Evolutionary conservation across 2,888 invertebrate species (phyloP).

Genomic region (Pollenia griseotomentosa): DNA sequence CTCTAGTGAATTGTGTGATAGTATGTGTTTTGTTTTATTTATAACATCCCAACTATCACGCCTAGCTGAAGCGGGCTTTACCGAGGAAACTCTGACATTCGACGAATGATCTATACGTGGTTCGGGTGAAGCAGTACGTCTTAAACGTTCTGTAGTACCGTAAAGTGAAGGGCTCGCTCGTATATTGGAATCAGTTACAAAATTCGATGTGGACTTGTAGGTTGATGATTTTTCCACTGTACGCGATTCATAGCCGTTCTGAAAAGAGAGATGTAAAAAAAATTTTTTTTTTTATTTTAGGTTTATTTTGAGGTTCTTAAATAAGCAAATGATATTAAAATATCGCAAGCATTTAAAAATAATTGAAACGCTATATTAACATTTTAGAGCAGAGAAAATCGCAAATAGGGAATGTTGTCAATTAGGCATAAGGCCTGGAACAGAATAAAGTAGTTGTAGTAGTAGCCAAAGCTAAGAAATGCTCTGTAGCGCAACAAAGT

Average conservation of each 20-base stretch:
- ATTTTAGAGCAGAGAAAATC: too few species aligned
- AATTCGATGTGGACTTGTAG: slow-evolving; percentile 85
- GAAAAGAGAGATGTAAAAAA: neutral
- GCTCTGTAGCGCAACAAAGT: too few species aligned
- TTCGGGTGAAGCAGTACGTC: slow-evolving; percentile 86
- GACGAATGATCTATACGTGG: slow-evolving; percentile 86
- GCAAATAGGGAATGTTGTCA: too few species aligned
- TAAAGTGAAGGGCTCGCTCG: slow-evolving; percentile 86
- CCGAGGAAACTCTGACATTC: slow-evolving; percentile 87
- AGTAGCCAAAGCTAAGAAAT: too few species aligned
- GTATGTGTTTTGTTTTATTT: slow-evolving; percentile 91
- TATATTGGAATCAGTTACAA: slow-evolving; percentile 83
- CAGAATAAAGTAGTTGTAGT: too few species aligned
- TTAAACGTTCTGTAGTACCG: slow-evolving; percentile 82
- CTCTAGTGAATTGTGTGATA: slow-evolving; percentile 89
- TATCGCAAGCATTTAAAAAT: too few species aligned
- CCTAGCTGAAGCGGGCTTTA: slow-evolving; percentile 86
- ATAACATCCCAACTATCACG: slow-evolving; percentile 93
- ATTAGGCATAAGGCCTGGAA: too few species aligned
- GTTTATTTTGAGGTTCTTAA: neutral
- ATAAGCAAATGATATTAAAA: too few species aligned
- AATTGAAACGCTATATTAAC: too few species aligned
- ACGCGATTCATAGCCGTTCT: slow-evolving; percentile 82
- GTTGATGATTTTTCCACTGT: slow-evolving; percentile 85
- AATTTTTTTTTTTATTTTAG: neutral